Evolutionary conservation across 1,140 invertebrate genomes (phyloP).

Genomic region (Venturia canescens): DNA sequence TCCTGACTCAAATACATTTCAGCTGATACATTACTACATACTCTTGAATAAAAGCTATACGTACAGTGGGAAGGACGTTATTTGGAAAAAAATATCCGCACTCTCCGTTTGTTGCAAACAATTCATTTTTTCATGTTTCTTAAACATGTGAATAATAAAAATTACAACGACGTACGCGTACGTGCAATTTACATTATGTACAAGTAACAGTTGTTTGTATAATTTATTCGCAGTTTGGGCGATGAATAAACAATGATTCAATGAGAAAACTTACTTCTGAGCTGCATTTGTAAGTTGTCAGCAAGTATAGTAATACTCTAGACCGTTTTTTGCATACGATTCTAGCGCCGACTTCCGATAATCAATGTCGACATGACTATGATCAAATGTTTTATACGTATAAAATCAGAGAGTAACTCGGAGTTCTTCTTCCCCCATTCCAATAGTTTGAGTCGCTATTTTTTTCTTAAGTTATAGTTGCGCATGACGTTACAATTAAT

Average conservation of each 20-base stretch:
- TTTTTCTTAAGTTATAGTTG: constrained; percentile 47
- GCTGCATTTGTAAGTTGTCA: not conserved
- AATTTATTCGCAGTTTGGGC: constrained; percentile 57
- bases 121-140: constrained; percentile 37
- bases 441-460: constrained; percentile 2
- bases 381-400: no score
- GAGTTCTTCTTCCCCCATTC: not conserved
- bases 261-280: not conserved
- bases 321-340: not conserved
- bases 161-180: constrained; percentile 62
- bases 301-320: not conserved
- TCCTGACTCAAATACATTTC: no score
- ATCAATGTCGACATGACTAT: no score
- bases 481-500: constrained; percentile 58
- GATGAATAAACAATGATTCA: constrained; percentile 36
- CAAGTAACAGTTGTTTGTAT: constrained; percentile 59
- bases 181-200: constrained; percentile 68
- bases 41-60: no score
- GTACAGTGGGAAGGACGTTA: no score
- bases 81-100: not conserved
- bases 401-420: not conserved
- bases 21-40: no score
- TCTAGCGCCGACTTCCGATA: no score
- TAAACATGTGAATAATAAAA: constrained; percentile 56
- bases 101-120: constrained; percentile 46